Evolutionary conservation across 1,140 invertebrate genomes (phyloP).

Genomic region (Choristoneura fumiferana): DNA sequence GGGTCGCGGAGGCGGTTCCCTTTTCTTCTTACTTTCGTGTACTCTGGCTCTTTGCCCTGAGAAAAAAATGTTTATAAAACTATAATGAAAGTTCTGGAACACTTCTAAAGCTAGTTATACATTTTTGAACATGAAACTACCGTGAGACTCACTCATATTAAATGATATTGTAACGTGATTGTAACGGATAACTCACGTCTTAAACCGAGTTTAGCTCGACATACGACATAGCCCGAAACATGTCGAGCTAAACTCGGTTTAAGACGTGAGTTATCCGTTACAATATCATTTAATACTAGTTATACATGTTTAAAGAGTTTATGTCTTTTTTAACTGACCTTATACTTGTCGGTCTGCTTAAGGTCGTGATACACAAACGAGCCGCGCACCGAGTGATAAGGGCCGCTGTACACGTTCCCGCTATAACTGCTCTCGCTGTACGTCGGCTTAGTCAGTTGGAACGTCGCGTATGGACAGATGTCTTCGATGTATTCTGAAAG

Average conservation of each 20-base stretch:
- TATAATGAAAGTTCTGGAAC: not conserved
- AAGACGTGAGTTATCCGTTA: no score
- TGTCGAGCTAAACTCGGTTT: no score
- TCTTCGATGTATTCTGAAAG: conserved; percentile 93
- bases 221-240: no score
- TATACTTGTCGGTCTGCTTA: conserved; percentile 82
- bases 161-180: no score
- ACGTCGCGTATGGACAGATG: conserved; percentile 94
- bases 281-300: no score
- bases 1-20: conserved; percentile 85
- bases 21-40: conserved; percentile 90
- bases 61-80: conserved; percentile 68
- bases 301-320: no score
- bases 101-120: no score
- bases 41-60: conserved; percentile 88
- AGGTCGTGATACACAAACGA: conserved; percentile 94
- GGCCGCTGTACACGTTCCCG: conserved; percentile 91
- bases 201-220: no score
- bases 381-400: conserved; percentile 90
- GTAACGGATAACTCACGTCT: no score
- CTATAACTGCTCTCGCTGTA: conserved; percentile 94
- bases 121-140: no score
- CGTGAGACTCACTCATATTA: no score
- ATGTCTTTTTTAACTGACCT: no score
- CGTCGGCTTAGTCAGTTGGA: conserved; percentile 91